A percentile compares a stretch with the other conserved stretches of the same genome.
phyloP scores from a whole-genome alignment of 1,140 invertebrate genomes.

The Pseudobourletiella spinata region DNA sequence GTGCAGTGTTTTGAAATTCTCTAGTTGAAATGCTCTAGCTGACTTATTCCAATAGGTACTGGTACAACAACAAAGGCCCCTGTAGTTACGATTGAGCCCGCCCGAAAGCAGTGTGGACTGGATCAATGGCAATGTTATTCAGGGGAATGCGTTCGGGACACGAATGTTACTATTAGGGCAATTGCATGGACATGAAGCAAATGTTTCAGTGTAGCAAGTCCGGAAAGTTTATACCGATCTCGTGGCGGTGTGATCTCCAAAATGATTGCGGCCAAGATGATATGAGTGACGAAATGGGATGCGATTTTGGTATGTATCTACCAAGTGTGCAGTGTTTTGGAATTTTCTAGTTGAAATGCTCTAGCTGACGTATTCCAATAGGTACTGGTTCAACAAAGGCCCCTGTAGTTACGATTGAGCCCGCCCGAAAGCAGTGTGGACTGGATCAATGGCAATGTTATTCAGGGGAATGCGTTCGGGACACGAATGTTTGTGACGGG shows the following conservation, averaged over 20 bases:
- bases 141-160: too few species aligned
- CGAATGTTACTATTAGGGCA: slow-evolving; percentile 38
- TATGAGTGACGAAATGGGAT: slow-evolving; percentile 63
- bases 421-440: slow-evolving; percentile 43
- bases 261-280: slow-evolving; percentile 61
- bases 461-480: slow-evolving; percentile 59
- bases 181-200: slow-evolving; percentile 53
- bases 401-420: slow-evolving; percentile 36
- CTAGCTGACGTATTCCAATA: too few species aligned
- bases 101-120: slow-evolving; percentile 44
- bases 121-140: slow-evolving; percentile 66
- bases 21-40: too few species aligned
- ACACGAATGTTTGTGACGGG: slow-evolving; percentile 63
- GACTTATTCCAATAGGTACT: too few species aligned
- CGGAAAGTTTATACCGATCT: slow-evolving; percentile 68
- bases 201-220: slow-evolving; percentile 62
- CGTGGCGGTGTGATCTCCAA: slow-evolving; percentile 63
- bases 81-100: slow-evolving; percentile 35
- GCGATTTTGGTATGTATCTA: slow-evolving; percentile 46
- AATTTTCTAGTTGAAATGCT: too few species aligned
- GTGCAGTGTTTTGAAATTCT: too few species aligned
- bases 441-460: slow-evolving; percentile 65
- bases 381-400: too few species aligned
- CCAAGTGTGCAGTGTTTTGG: too few species aligned
- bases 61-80: too few species aligned